These are phyloP conservation scores for Heliocidaris erythrogramma DNA, from an alignment of 35 echinoderm and acorn worm genomes.

Conservation along the genomic window DNA sequence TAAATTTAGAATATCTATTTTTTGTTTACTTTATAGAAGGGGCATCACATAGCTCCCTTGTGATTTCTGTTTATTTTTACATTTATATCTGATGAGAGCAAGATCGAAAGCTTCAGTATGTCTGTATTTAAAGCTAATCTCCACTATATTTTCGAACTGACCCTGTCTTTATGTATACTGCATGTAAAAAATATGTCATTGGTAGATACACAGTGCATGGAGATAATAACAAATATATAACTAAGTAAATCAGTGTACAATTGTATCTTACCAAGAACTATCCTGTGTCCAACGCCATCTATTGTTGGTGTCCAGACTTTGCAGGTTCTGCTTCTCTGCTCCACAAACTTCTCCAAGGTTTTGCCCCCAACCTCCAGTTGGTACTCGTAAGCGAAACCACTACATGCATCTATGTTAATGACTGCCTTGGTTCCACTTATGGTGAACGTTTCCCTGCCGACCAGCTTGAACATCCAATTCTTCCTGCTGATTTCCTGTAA, in stretches of 20 bases:
- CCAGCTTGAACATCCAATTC: conserved; percentile 99
- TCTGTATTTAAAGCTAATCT: too few species aligned
- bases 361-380: conserved; percentile 88
- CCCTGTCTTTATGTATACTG: too few species aligned
- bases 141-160: too few species aligned
- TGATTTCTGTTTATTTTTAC: too few species aligned
- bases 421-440: conserved; percentile 81
- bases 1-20: too few species aligned
- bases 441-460: conserved; percentile 85
- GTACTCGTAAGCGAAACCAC: conserved; percentile 97
- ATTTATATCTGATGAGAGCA: too few species aligned
- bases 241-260: not conserved
- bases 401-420: conserved; percentile 86
- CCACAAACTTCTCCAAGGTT: conserved; percentile 88
- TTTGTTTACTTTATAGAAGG: too few species aligned
- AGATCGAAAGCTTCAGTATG: too few species aligned
- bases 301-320: conserved; percentile 87
- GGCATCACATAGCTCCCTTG: too few species aligned
- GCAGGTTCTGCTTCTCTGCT: conserved; percentile 81
- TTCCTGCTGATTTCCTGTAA: conserved; percentile 78
- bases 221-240: too few species aligned
- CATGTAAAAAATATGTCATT: too few species aligned
- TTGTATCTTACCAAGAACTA: conserved; percentile 83
- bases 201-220: too few species aligned
- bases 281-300: conserved; percentile 81